Evolutionary conservation across 2,113 vertebrate species (phyloP), one percentile per base, ranked within the genome.

Genomic region (Euleptes europaea): DNA sequence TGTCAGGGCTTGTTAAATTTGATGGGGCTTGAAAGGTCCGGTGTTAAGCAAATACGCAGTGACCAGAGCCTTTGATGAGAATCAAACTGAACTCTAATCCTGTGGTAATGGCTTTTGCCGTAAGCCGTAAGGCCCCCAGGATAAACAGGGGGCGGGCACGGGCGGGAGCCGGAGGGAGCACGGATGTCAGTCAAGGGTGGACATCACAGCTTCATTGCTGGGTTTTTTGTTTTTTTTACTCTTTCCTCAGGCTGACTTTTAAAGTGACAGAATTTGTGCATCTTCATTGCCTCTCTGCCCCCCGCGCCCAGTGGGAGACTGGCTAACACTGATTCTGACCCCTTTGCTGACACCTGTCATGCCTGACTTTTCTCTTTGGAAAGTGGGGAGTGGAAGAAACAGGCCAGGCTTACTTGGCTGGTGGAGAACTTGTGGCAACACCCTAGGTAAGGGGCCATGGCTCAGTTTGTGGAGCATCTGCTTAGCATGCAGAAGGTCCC

Each of bases 21-120:
- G 94, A 94, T 78, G 92, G 91, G 65, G 71, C 93, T 93, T 92
- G 93, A 91, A 95, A 95, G 93, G 94, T 94, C 94, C 92, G 87
- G 90, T 84, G 93, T 90, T 95, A 92, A 95, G 92, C 94, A 94
- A 94, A 95, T 19, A 91, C 44, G 33, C 17, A 1, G 85, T 94
- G 95, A 93, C 94, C 94, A 81, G 94, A 93, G 92, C 85, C 88
- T 94, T 91, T 94, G 92, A 92, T 93, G 93, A 93, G 87, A 90
- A 86, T 93, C 94, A 90, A 88, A 81, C 33, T 63, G 91, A 88
- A 94, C 91, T 87, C 91, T 93, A 89, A 94, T 95, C 94, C 95
- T 65, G 81, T 86, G 31, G 92, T 74, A 92, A 93, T 51, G 86
- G 73, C 89, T 93, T 93, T 92, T 84, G 76, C 89, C 77, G 0